Evolutionary conservation across 2,888 invertebrate genomes (phyloP).

Genomic region (Sepiola atlantica): DNA sequence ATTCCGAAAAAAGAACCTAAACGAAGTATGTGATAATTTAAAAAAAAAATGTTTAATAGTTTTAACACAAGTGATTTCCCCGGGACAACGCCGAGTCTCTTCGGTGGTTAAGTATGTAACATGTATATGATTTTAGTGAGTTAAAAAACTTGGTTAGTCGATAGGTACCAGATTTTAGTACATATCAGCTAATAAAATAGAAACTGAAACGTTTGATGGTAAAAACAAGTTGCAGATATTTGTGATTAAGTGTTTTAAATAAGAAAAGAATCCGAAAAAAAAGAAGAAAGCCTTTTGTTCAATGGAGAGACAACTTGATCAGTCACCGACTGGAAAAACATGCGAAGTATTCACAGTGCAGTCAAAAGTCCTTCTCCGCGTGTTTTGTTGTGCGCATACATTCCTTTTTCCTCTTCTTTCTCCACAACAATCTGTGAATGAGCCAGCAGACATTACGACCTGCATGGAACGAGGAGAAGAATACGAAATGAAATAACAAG

Average conservation of each 20-base stretch:
- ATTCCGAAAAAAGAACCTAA: no score
- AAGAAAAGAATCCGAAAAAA: no score
- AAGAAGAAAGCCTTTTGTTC: neutral
- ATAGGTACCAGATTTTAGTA: neutral
- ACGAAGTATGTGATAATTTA: no score
- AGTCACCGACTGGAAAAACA: neutral
- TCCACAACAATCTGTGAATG: neutral
- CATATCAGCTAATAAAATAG: neutral
- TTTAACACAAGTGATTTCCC: no score
- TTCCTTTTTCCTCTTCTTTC: neutral
- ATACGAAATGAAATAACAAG: neutral
- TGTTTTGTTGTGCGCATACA: neutral
- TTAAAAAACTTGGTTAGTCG: neutral
- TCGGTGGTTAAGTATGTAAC: no score
- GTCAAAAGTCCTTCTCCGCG: neutral
- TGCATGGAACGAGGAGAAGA: neutral
- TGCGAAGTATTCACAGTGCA: neutral
- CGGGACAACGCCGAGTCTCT: no score
- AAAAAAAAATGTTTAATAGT: no score
- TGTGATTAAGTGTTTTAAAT: neutral
- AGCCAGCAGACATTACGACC: neutral
- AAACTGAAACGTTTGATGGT: neutral
- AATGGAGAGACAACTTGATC: neutral
- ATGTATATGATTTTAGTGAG: no score
- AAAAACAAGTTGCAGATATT: neutral